phyloP scores from a whole-genome alignment of 2,797 vertebrate species.

The Gymnothorax javanicus region DNA sequence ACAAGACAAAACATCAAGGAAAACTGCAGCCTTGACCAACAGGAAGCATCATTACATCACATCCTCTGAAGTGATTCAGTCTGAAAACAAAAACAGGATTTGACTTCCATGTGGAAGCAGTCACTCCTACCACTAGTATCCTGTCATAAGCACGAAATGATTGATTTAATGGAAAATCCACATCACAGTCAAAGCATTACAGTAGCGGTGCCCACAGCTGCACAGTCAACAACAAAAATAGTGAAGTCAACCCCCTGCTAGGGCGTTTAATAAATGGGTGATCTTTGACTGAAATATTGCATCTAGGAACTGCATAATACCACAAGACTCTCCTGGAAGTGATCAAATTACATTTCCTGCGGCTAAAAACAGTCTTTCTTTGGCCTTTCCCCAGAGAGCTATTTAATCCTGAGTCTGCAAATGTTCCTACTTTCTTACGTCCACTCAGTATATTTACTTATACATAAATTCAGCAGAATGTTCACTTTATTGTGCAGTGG shows the following conservation, averaged over 20 bases:
- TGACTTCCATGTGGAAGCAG: constrained; percentile 11
- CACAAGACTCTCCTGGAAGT: constrained; percentile 3
- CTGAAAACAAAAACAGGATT: constrained; percentile 21
- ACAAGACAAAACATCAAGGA: background rate
- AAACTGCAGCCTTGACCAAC: background rate
- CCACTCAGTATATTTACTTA: background rate
- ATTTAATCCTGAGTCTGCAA: background rate
- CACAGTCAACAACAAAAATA: background rate
- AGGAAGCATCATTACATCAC: constrained; percentile 15
- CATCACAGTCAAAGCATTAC: background rate
- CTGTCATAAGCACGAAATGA: constrained; percentile 3
- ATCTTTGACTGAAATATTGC: background rate
- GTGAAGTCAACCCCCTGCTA: background rate
- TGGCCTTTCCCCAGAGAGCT: background rate
- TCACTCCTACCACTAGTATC: background rate
- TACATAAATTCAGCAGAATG: background rate
- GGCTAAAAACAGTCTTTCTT: constrained; percentile 20
- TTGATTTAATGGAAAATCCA: background rate
- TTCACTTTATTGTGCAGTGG: background rate
- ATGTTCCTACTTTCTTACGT: background rate
- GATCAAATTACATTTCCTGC: constrained; percentile 18
- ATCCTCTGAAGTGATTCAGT: background rate
- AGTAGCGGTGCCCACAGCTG: background rate
- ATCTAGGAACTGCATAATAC: background rate
- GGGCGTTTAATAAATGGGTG: background rate